Conservation (phyloP, 2,113 vertebrate genomes). For the Scytalopus superciliaris region DNA sequence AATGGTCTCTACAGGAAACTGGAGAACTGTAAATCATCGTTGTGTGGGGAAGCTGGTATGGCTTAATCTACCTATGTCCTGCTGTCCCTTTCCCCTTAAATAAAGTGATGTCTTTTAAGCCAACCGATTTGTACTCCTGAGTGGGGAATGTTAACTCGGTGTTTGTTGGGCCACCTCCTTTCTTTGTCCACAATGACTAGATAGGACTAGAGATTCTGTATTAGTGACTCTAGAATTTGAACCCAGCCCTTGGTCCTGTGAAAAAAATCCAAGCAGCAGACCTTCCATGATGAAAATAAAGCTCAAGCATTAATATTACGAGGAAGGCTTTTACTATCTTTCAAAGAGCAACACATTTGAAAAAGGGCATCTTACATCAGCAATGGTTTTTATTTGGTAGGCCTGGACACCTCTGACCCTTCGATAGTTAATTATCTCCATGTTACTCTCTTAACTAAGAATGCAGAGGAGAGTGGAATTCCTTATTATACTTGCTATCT, state of each 20-base stretch:
- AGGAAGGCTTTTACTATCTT: neutral
- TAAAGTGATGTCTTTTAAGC: neutral
- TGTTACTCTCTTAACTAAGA: neutral
- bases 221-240: neutral
- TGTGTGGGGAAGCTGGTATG: neutral
- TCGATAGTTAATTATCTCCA: neutral
- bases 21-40: neutral
- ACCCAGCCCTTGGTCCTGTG: neutral
- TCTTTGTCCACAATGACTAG: neutral
- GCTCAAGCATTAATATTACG: neutral
- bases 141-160: neutral
- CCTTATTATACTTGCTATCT: neutral
- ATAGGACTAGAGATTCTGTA: neutral
- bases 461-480: neutral
- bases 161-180: neutral
- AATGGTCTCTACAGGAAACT: neutral
- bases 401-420: neutral
- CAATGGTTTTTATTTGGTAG: neutral
- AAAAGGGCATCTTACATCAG: neutral
- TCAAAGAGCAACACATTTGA: rapidly evolving
- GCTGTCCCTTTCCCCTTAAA: neutral
- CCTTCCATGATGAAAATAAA: neutral
- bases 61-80: neutral
- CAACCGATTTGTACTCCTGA: neutral
- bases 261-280: neutral